Conservation (phyloP, 1,140 invertebrate genomes). For the Drosophila repletoides region DNA sequence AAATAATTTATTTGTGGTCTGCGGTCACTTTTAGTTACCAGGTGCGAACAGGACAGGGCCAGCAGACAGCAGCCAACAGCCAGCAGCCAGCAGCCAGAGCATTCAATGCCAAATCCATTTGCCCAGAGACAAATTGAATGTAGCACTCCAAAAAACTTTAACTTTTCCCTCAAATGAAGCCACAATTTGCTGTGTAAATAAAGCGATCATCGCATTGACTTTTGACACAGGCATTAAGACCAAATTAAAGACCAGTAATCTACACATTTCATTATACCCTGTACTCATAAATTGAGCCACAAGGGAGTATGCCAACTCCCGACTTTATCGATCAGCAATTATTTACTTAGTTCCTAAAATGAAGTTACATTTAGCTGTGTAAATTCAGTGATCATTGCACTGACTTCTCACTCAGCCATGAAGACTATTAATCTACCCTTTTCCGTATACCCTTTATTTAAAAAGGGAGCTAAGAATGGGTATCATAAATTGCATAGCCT, state of each 20-base stretch:
- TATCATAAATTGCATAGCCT: too few species aligned
- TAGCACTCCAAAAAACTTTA: background rate
- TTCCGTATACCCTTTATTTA: too few species aligned
- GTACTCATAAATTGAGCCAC: background rate
- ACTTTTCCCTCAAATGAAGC: slow-evolving; percentile 11
- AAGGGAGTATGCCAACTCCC: background rate
- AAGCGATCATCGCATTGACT: slow-evolving; percentile 11
- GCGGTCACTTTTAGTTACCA: slow-evolving; percentile 43
- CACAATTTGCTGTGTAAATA: slow-evolving; percentile 1
- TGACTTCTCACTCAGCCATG: too few species aligned
- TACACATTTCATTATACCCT: background rate
- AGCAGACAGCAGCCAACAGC: background rate
- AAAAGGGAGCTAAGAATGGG: too few species aligned
- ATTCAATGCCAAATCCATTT: slow-evolving; percentile 6
- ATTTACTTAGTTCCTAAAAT: too few species aligned
- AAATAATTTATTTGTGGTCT: slow-evolving; percentile 72
- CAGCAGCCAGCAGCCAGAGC: background rate
- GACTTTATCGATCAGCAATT: too few species aligned
- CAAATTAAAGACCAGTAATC: background rate
- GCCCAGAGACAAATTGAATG: slow-evolving; percentile 47
- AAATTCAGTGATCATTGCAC: too few species aligned
- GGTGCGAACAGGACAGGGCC: slow-evolving; percentile 45
- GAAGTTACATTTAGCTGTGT: too few species aligned
- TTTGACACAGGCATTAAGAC: background rate
- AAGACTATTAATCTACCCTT: too few species aligned